A percentile compares a stretch with the other conserved stretches of the same genome.
These are phyloP conservation scores for Conomelus anceps DNA, from an alignment of 2,888 invertebrate genomes.

Conservation along the genomic window DNA sequence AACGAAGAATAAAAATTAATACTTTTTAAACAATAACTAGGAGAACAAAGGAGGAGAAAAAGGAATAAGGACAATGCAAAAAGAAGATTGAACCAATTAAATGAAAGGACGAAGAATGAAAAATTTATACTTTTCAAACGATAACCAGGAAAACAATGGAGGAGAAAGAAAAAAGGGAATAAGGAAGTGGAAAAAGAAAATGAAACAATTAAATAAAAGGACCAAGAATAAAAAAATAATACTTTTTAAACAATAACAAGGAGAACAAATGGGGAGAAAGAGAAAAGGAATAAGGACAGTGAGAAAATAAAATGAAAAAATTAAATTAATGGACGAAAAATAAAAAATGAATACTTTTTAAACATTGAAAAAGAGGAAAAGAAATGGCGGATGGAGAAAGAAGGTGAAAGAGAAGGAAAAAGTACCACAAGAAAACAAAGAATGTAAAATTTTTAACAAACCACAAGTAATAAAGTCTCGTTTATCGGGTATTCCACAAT, in stretches of 20 bases:
- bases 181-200: not conserved
- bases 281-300: not conserved
- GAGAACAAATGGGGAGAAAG: no score
- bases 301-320: no score
- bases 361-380: no score
- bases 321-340: not conserved
- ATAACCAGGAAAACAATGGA: no score
- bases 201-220: not conserved
- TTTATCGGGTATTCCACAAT: not conserved
- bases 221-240: not conserved
- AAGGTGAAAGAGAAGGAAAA: no score
- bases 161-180: not conserved
- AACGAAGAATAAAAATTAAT: not conserved
- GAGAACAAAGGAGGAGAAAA: no score
- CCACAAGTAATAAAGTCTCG: not conserved
- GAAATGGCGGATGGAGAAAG: no score
- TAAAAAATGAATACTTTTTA: no score
- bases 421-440: not conserved
- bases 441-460: not conserved
- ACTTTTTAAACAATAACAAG: no score
- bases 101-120: not conserved
- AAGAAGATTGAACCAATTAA: no score
- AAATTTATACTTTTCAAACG: no score
- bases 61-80: not conserved
- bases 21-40: no score